Evolutionary conservation across 2,888 invertebrate species (phyloP).

Genomic region (Erpobdella octoculata): DNA sequence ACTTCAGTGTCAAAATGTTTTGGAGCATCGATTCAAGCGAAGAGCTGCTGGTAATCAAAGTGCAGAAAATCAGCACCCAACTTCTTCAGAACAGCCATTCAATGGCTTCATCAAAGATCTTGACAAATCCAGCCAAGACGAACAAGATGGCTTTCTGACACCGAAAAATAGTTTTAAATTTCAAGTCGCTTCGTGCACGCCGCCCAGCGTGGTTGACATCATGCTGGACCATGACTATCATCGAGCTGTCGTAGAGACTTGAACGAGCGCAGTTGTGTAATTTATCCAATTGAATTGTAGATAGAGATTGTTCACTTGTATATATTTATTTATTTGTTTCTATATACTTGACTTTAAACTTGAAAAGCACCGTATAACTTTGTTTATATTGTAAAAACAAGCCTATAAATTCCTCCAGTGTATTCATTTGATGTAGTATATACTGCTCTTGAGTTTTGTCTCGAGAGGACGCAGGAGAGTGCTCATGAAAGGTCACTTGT

Average conservation of each 20-base stretch:
- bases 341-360: neutral
- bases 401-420: no score
- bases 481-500: no score
- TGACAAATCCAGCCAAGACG: neutral
- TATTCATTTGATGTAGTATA: no score
- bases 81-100: neutral
- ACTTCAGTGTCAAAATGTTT: neutral
- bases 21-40: neutral
- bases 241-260: neutral
- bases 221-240: neutral
- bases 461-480: no score
- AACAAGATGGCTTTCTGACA: neutral
- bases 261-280: neutral
- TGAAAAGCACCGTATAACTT: neutral
- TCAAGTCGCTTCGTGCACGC: neutral
- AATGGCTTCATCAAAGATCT: neutral
- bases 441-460: no score
- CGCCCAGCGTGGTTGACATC: neutral
- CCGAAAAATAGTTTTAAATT: constrained; percentile 1
- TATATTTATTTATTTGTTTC: neutral
- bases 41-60: neutral
- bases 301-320: neutral
- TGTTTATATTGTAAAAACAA: no score
- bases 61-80: no score
- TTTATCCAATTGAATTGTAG: neutral